Evolutionary conservation across 2,113 vertebrate species (phyloP), one percentile per base, ranked within the genome.

Genomic region (Excalfactoria chinensis): DNA sequence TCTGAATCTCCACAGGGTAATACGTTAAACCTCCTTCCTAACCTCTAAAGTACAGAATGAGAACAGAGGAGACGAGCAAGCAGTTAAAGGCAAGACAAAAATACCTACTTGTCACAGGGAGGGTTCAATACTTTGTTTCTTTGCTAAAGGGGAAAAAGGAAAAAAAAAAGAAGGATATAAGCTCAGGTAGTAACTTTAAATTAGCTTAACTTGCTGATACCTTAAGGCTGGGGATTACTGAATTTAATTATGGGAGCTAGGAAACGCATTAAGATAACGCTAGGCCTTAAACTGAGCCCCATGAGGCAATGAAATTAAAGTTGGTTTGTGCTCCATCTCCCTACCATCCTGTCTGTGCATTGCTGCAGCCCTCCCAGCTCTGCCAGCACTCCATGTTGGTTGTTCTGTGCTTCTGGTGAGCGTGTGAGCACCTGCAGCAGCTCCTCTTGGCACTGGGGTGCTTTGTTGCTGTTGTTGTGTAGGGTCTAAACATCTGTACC

Each of bases 181-280:
- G 73, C 74, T 95, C 81, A 92, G 90, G 86, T 92, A 83, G 63
- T 74, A 94, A 95, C 82, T 95, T 80, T 83, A 97, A 96, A 96
- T 97, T 96, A 96, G 93, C 95, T 96, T 95, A 91, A 96, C 92
- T 96, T 95, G 80, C 86, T 96, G 95, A 94, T 95, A 90, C 89
- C 89, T 95, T 88, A 95, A 96, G 94, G 94, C 93, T 94, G 95
- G 68, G 92, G 95, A 96, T 96, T 97, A 97, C 90, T 91, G 78
- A 80, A 93, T 86, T 93, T 95, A 96, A 97, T 97, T 91, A 97
- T 79, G 71, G 84, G 44, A 94, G 73, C 58, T 81, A 84, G 92
- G 95, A 95, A 97, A 87, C 40, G 83, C 79, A 83, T 96, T 92
- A 73, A 96, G 89, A 96, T 95, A 97, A 94, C 53, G 7, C 28